Conservation (phyloP, 2,113 vertebrate species). For the Albula glossodonta region DNA sequence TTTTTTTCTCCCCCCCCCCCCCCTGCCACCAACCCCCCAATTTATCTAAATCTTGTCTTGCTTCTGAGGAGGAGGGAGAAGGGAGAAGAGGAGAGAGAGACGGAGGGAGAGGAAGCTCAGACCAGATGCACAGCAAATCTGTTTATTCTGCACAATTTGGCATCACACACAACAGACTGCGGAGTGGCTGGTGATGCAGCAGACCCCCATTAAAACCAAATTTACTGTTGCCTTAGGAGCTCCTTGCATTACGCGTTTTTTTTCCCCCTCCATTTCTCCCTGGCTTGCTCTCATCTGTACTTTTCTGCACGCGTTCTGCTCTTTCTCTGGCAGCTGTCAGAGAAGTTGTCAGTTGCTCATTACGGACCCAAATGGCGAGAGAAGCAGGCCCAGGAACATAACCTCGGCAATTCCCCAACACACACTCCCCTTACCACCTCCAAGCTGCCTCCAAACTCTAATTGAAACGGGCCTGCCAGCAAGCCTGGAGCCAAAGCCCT, state of each 20-base stretch:
- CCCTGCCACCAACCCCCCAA: conserved; percentile 4
- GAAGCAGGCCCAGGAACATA: conserved; percentile 30
- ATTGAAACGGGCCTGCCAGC: conserved; percentile 33
- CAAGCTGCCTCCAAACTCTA: conserved; percentile 29
- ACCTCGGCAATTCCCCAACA: conserved; percentile 33
- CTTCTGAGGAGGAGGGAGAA: conserved; percentile 26
- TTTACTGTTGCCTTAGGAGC: conserved; percentile 67
- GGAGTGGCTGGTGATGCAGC: conserved; percentile 64
- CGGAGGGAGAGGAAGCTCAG: neutral
- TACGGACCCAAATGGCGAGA: conserved; percentile 47
- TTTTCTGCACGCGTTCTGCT: neutral
- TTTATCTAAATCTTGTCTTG: conserved; percentile 54
- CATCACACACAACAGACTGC: conserved; percentile 70
- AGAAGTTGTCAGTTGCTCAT: conserved; percentile 51
- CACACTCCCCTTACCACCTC: conserved; percentile 21
- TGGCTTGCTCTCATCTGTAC: conserved; percentile 39
- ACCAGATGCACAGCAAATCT: conserved; percentile 67
- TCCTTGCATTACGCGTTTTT: conserved; percentile 50
- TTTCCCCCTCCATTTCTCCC: neutral
- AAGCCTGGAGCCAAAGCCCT: too few species aligned
- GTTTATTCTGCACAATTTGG: conserved; percentile 75
- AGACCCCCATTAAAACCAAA: conserved; percentile 67
- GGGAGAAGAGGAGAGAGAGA: conserved; percentile 17
- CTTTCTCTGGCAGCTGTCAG: conserved; percentile 51
- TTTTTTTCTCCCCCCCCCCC: conserved; percentile 45